A percentile compares a stretch with the other conserved stretches of the same genome.
phyloP scores from a whole-genome alignment of 2,888 invertebrate species.

The Gisinianus flammeolus region DNA sequence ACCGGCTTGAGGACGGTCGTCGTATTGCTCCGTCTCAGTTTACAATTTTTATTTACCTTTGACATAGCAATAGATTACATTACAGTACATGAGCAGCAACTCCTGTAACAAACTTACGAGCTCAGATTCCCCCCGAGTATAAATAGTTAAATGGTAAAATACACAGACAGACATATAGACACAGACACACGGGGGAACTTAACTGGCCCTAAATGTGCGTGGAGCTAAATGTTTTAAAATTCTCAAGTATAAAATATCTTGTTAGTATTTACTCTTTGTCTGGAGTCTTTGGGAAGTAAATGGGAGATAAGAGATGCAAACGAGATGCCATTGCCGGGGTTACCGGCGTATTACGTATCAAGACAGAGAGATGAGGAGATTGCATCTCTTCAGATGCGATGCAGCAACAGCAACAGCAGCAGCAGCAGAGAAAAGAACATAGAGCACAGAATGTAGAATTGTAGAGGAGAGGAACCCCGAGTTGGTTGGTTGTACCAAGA shows the following conservation, averaged over 20 bases:
- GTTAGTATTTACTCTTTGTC: not conserved
- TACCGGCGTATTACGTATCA: too few species aligned
- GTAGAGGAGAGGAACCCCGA: not conserved
- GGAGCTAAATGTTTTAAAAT: not conserved
- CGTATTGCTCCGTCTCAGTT: too few species aligned
- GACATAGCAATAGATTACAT: slow-evolving; percentile 40
- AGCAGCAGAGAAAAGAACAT: not conserved
- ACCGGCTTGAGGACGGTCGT: too few species aligned
- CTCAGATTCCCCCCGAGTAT: not conserved
- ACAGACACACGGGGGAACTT: too few species aligned
- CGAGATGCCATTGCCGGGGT: too few species aligned
- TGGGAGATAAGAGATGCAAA: not conserved
- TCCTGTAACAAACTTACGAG: not conserved
- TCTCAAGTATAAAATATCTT: not conserved
- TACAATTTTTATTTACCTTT: too few species aligned
- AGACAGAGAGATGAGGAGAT: not conserved
- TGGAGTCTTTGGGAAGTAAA: not conserved
- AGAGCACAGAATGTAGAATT: slow-evolving; percentile 21
- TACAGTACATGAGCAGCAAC: not conserved
- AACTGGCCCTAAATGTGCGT: not conserved
- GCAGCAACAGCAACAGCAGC: too few species aligned
- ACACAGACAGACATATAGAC: not conserved
- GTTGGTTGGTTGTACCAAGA: too few species aligned
- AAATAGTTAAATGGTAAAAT: not conserved
- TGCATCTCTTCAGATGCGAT: too few species aligned